Percentiles rank a stretch among this genome's conserved stretches.
These are phyloP conservation scores for Furcula furcula DNA, from an alignment of 2,888 invertebrate species.

Conservation along the genomic window DNA sequence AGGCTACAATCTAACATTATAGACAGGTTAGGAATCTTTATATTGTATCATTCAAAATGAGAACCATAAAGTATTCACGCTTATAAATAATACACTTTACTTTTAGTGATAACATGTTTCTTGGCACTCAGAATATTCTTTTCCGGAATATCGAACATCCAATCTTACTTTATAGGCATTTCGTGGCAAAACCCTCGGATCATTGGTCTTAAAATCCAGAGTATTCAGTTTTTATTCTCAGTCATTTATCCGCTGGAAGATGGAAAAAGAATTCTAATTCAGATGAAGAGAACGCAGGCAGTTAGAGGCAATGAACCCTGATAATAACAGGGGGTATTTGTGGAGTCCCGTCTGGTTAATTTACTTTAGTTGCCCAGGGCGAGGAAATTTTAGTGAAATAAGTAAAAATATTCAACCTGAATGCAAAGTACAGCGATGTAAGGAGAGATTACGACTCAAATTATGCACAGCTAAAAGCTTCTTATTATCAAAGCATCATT, in stretches of 20 bases:
- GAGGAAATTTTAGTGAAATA: slow-evolving; percentile 9
- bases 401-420: background rate
- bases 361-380: slow-evolving; percentile 12
- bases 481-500: no score
- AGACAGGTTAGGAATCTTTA: no score
- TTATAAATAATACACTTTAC: no score
- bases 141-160: background rate
- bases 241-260: slow-evolving; percentile 31
- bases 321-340: slow-evolving; percentile 22
- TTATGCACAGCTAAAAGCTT: background rate
- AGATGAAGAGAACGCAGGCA: slow-evolving; percentile 18
- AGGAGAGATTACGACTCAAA: background rate
- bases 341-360: slow-evolving; percentile 26
- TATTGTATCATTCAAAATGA: no score
- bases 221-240: slow-evolving; percentile 35
- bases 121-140: background rate
- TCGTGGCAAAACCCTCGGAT: slow-evolving; percentile 1
- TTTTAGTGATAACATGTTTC: background rate
- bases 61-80: no score
- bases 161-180: slow-evolving; percentile 1
- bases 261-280: slow-evolving; percentile 40
- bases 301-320: slow-evolving; percentile 34
- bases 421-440: background rate
- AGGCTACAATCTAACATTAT: no score
- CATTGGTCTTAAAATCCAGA: slow-evolving; percentile 19